Percentiles rank a stretch among this genome's conserved stretches.
Conservation (phyloP, 2,888 invertebrate species). For the Tanaodytes sp. region DNA sequence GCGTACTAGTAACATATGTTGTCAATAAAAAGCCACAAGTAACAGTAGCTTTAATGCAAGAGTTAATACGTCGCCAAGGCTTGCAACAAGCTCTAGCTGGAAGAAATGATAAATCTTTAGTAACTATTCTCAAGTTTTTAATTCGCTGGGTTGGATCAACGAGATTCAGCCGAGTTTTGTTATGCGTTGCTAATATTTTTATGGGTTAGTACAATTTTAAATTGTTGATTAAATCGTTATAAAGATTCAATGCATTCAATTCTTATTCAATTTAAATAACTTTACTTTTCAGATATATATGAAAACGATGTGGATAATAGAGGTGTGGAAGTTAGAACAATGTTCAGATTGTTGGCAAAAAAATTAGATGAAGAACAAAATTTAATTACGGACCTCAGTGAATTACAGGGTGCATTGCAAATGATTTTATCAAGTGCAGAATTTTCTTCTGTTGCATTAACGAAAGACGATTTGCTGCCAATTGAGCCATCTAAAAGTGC, state of each 20-base stretch:
- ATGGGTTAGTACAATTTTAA: conserved; percentile 74
- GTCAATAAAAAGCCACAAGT: conserved; percentile 81
- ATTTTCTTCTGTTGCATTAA: conserved; percentile 48
- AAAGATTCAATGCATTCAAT: background rate
- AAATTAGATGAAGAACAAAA: conserved; percentile 80
- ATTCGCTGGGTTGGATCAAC: conserved; percentile 81
- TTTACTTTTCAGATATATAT: conserved; percentile 76
- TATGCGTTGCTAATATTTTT: conserved; percentile 83
- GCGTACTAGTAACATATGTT: conserved; percentile 78
- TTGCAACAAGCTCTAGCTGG: conserved; percentile 84
- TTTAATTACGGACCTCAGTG: conserved; percentile 78
- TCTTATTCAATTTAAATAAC: background rate
- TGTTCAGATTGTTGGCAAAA: conserved; percentile 78
- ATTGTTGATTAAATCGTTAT: background rate
- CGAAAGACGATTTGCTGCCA: conserved; percentile 57
- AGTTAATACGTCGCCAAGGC: conserved; percentile 87
- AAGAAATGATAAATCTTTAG: conserved; percentile 79
- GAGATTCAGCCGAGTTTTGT: conserved; percentile 82
- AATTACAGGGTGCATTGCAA: conserved; percentile 81
- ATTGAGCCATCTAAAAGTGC: conserved; percentile 72
- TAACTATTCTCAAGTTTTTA: conserved; percentile 83
- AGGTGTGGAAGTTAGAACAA: conserved; percentile 77
- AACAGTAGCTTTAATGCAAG: conserved; percentile 87
- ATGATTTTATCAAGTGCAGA: conserved; percentile 78
- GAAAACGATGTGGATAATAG: conserved; percentile 79